A percentile compares a stretch with the other conserved stretches of the same genome.
These are phyloP conservation scores for Gyps fulvus DNA, from an alignment of 2,113 vertebrate species.

Conservation along the genomic window DNA sequence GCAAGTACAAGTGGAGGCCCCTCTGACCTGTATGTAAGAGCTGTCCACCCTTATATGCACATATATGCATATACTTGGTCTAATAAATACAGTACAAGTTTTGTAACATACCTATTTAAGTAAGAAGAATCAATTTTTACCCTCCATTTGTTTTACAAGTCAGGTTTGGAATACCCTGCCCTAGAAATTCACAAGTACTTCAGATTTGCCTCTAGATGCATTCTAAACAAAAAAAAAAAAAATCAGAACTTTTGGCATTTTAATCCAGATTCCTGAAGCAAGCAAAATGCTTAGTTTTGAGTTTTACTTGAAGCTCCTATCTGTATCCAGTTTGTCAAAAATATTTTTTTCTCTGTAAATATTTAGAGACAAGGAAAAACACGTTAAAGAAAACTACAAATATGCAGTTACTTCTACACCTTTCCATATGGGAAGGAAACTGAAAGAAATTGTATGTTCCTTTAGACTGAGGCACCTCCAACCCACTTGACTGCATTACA, in stretches of 20 bases:
- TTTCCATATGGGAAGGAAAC: not conserved
- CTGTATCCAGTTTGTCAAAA: not conserved
- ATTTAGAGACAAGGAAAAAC: not conserved
- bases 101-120: not conserved
- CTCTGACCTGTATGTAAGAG: not conserved
- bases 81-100: not conserved
- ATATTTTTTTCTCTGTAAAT: not conserved
- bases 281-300: not conserved
- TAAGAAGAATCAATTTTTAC: not conserved
- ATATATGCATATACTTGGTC: not conserved
- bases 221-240: not conserved
- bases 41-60: not conserved
- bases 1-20: not conserved
- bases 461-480: not conserved
- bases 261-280: not conserved
- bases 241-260: not conserved
- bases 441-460: not conserved
- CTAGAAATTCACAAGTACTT: not conserved
- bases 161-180: not conserved
- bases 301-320: not conserved
- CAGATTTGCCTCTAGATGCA: not conserved
- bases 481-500: no score
- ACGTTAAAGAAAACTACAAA: not conserved
- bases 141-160: not conserved
- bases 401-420: not conserved